phyloP scores from a whole-genome alignment of 2,113 vertebrate species.

The Passer montanus region DNA sequence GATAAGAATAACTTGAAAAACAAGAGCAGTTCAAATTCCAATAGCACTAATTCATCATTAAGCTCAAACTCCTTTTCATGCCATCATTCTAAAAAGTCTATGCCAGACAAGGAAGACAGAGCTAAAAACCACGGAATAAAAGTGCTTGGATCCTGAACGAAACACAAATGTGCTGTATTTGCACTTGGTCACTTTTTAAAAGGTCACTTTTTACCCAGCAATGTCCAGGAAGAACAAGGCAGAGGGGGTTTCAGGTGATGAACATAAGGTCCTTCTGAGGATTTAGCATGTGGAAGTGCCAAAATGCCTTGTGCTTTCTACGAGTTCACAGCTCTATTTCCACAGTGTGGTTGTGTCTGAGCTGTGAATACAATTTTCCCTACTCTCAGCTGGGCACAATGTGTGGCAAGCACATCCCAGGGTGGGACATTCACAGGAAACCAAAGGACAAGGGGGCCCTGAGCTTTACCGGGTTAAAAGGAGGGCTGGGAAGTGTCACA shows the following conservation, averaged over 20 bases:
- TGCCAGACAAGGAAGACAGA: background rate
- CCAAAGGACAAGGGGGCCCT: background rate
- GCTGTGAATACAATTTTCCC: background rate
- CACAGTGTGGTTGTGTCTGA: accelerated
- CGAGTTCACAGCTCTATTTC: background rate
- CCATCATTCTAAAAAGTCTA: background rate
- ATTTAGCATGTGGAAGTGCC: background rate
- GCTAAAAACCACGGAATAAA: background rate
- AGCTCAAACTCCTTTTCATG: background rate
- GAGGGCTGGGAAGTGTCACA: background rate
- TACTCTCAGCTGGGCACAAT: background rate
- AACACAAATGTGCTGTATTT: background rate
- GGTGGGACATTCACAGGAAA: background rate
- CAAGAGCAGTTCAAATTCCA: constrained; percentile 64
- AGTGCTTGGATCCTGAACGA: background rate
- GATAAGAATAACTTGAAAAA: constrained; percentile 64
- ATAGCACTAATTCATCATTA: constrained; percentile 46
- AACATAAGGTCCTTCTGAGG: background rate
- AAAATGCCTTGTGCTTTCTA: background rate
- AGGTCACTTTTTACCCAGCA: background rate
- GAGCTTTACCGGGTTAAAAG: background rate
- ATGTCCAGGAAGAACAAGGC: background rate
- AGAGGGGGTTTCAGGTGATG: background rate
- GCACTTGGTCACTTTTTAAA: background rate
- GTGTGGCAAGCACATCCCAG: background rate